phyloP scores from a whole-genome alignment of 2,888 invertebrate species.

The Rhagonycha fulva region DNA sequence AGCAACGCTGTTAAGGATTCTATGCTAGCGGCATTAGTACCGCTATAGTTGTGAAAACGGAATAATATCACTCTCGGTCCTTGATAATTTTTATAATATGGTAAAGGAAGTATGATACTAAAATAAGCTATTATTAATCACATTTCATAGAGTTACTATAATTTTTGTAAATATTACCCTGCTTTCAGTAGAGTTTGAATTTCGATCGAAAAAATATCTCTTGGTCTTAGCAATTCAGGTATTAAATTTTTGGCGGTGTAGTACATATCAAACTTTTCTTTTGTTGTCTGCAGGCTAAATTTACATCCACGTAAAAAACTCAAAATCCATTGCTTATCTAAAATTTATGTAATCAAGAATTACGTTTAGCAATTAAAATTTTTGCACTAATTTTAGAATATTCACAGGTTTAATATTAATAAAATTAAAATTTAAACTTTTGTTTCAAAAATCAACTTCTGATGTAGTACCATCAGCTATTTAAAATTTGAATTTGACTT shows the following conservation, averaged over 20 bases:
- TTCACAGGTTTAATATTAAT: too few species aligned
- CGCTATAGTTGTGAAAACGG: background rate
- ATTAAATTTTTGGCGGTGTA: background rate
- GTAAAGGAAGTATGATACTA: background rate
- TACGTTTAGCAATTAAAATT: background rate
- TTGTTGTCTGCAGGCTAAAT: background rate
- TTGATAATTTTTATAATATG: background rate
- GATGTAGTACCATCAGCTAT: too few species aligned
- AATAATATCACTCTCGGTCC: background rate
- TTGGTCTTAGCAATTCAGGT: background rate
- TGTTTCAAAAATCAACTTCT: too few species aligned
- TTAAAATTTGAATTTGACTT: too few species aligned
- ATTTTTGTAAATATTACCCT: background rate
- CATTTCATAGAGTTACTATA: background rate
- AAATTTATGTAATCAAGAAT: background rate
- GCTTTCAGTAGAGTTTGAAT: background rate
- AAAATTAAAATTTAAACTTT: too few species aligned
- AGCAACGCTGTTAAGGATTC: background rate
- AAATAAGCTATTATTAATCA: background rate
- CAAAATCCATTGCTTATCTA: background rate
- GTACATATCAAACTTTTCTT: background rate
- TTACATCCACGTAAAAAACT: background rate
- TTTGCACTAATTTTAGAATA: too few species aligned
- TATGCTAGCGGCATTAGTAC: background rate
- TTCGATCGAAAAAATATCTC: background rate